Percentiles rank a stretch among this genome's conserved stretches.
Conservation (phyloP, 1,140 invertebrate species). For the Cylas formicarius region DNA sequence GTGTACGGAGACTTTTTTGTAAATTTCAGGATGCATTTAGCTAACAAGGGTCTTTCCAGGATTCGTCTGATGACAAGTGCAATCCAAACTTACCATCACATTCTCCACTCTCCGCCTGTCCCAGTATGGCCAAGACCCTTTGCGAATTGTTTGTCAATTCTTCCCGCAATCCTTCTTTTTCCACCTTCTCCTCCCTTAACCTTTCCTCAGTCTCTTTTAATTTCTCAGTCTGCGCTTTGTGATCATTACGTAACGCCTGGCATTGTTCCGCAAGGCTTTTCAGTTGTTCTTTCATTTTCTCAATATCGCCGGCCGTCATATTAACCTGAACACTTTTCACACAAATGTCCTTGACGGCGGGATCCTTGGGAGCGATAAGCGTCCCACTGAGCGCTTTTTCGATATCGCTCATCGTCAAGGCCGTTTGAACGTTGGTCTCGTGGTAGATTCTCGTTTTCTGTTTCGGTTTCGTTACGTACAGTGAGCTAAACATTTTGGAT, state of each 20-base stretch:
- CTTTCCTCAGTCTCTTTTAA: slow-evolving; percentile 45
- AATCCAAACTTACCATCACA: slow-evolving; percentile 16
- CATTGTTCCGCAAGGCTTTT: slow-evolving; percentile 42
- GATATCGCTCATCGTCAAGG: slow-evolving; percentile 60
- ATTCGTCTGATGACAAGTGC: neutral
- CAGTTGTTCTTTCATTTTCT: slow-evolving; percentile 51
- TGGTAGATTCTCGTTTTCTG: slow-evolving; percentile 67
- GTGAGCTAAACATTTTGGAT: slow-evolving; percentile 37
- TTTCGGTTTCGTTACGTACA: slow-evolving; percentile 41
- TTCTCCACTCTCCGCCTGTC: slow-evolving; percentile 31
- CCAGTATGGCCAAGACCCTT: slow-evolving; percentile 62
- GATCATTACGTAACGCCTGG: slow-evolving; percentile 32
- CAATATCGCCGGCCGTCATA: slow-evolving; percentile 52
- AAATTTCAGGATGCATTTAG: neutral
- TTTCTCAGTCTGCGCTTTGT: slow-evolving; percentile 44
- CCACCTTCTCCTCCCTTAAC: slow-evolving; percentile 57
- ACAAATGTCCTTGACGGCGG: slow-evolving; percentile 33
- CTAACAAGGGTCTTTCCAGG: no score
- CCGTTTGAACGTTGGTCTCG: slow-evolving; percentile 67
- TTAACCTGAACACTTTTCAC: slow-evolving; percentile 60
- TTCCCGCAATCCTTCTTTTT: slow-evolving; percentile 61
- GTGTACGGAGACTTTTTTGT: neutral
- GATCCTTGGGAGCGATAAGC: slow-evolving; percentile 40
- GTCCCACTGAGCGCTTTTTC: slow-evolving; percentile 60
- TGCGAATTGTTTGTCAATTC: slow-evolving; percentile 66